Evolutionary conservation across 2,113 vertebrate genomes (phyloP), one percentile per base, ranked within the genome.

Genomic region (Rostratula benghalensis): DNA sequence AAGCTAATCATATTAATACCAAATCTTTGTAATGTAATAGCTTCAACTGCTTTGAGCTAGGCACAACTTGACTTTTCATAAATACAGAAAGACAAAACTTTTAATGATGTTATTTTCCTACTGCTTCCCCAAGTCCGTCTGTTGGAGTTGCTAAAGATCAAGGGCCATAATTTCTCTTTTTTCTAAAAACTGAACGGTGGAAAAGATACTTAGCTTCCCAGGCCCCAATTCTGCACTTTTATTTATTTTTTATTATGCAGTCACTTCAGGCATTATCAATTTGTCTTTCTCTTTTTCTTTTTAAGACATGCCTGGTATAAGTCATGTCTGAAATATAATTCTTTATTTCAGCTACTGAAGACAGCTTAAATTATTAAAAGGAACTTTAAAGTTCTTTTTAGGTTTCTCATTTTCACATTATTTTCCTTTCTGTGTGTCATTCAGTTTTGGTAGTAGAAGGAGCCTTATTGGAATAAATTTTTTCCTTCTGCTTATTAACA

Each of bases 61-160:
- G 74, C 65, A 84, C 68, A 92, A 81, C 67, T 85, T 59, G 81
- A 79, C 53, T 96, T 95, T 78, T 78, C 87, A 81, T 65, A 94
- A 89, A 91, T 10, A 48, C 21, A 57, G 68, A 64, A 89, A 79
- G 64, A 46, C 65, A 71, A 75, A 87, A 53, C 48, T 81, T 83
- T 45, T 67, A 59, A 67, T n/a, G 71, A 53, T 64, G 81, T 46
- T 91, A 88, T 93, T 97, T 93, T 95, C 93, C 87, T 83, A 59
- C 53, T 81, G 67, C 78, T 84, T 85, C 84, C 92, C 87, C 75
- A 67, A 59, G 57, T 28, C 89, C 89, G 78, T 95, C 91, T 95
- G 94, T 64, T 94, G 88, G 75, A 95, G 64, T 33, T 77, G 81
- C 91, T 95, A 95, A 93, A 93, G 81, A 94, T 78, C 83, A 93